phyloP scores from a whole-genome alignment of 2,888 invertebrate species.

The Cheiracanthium punctorium region DNA sequence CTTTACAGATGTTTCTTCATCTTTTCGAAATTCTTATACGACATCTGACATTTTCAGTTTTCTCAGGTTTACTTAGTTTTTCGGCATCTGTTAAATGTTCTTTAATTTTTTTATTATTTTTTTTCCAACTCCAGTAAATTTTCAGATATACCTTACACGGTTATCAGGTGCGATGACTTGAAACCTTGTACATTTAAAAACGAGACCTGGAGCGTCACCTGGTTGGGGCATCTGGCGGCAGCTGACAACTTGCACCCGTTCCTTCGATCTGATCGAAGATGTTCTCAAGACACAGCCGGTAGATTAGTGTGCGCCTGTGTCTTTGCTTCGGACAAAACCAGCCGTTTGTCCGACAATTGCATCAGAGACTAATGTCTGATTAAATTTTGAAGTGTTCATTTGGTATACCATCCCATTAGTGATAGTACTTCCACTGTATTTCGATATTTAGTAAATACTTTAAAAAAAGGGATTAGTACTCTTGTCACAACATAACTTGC shows the following conservation, averaged over 20 bases:
- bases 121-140: slow-evolving; percentile 6
- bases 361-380: no score
- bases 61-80: not conserved
- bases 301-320: no score
- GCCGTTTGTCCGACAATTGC: no score
- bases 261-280: not conserved
- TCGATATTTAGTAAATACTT: no score
- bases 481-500: no score
- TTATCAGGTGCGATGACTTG: not conserved
- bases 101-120: no score
- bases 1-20: no score
- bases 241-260: not conserved
- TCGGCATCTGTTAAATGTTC: not conserved
- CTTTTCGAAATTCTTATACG: not conserved
- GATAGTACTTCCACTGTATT: no score
- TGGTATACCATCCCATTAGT: no score
- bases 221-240: not conserved
- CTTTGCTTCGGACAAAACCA: no score
- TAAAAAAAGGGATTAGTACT: no score
- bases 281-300: not conserved
- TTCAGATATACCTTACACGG: slow-evolving; percentile 5
- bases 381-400: no score
- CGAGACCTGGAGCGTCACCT: not conserved
- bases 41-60: not conserved
- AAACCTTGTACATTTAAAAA: not conserved